Evolutionary conservation across 1,140 invertebrate species (phyloP), one percentile per base, ranked within the genome.

Genomic region (Saxidomus purpurata): DNA sequence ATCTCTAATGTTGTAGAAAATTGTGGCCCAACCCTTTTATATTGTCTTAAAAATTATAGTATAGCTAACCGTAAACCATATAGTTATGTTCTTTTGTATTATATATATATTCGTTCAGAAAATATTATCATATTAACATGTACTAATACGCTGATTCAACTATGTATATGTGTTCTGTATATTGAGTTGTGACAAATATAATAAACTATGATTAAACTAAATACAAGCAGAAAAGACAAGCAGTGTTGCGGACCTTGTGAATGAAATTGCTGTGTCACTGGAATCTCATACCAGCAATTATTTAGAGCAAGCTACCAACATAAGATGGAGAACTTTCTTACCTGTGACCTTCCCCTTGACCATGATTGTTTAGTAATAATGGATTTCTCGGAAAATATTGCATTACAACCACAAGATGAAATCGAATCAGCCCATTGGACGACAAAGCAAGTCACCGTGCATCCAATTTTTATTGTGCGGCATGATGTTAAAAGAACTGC

Each of bases 341-440:
- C 31, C 6, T 63, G 1, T 25, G 31, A 82, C 43, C 43, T 82
- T 25, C 49, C 77, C 59, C 63, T 43, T 22, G 67, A 89, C 34
- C 77, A 88, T 1, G n/a, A 15, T 67, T 55, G 63, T 67, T 19
- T 89, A 36, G 87, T 34, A 22, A 49, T 82, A 6, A 82, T 74
- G 77, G 87, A 88, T 28, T 89, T 38, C 49, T 87, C 59, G 31
- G 76, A 81, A 40, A 55, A 88, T 36, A 55, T 38, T 36, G 25
- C 77, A 9, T 17, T 71, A 25, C 36, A 31, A 61, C 52, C 55
- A 28, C 74, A 79, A 79, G 85, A 87, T 87, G 74, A 87, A 49
- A 87, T 87, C 28, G 85, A 79, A 34, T 87, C 55, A 6, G 31
- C 49, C 9, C 85, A 87, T 31, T 77, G 84, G 84, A 77, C 85